phyloP scores from a whole-genome alignment of 2,888 invertebrate genomes.

The Erebia palarica region DNA sequence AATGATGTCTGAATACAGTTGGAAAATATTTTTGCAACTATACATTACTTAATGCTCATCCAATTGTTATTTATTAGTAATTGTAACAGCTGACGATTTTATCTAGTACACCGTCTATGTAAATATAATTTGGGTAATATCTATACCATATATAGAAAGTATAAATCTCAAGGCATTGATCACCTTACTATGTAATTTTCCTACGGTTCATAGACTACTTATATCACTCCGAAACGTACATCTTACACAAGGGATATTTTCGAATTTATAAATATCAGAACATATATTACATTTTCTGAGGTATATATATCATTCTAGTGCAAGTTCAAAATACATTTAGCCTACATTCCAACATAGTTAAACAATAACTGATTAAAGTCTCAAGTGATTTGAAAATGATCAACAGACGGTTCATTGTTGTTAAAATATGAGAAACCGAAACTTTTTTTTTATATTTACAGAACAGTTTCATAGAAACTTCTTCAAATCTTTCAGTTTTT shows the following conservation, averaged over 20 bases:
- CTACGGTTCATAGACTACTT: conserved; percentile 14
- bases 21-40: neutral
- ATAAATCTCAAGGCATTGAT: conserved; percentile 20
- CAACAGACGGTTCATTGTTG: neutral
- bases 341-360: conserved; percentile 26
- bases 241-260: conserved; percentile 17
- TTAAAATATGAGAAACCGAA: too few relatives aligned
- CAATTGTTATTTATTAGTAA: neutral
- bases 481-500: neutral
- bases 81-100: neutral
- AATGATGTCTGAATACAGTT: neutral
- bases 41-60: neutral
- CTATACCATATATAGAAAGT: conserved; percentile 10
- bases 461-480: neutral
- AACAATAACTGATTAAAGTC: neutral
- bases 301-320: conserved; percentile 14
- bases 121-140: conserved; percentile 15
- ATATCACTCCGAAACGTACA: conserved; percentile 15
- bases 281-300: conserved; percentile 19
- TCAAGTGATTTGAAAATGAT: neutral
- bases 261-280: conserved; percentile 3
- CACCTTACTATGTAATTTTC: conserved; percentile 14
- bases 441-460: neutral
- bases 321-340: conserved; percentile 15
- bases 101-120: conserved; percentile 2